Conservation (phyloP, 1,140 invertebrate genomes). For the Anastatus disparis region DNA sequence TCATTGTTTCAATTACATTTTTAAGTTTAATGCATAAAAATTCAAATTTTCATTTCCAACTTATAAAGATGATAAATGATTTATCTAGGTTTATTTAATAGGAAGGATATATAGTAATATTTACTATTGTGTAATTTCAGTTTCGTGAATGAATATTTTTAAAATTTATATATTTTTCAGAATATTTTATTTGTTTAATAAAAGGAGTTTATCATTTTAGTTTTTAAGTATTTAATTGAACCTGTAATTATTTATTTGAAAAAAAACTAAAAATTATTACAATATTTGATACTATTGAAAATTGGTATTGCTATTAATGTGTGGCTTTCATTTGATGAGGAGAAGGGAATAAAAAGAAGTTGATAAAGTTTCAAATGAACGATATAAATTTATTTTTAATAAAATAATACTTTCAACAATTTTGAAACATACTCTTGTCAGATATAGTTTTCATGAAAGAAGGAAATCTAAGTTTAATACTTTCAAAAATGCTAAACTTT, state of each 20-base stretch:
- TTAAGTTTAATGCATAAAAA: conserved; percentile 6
- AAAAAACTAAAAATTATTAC: no score
- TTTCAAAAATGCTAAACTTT: not conserved
- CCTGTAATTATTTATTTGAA: no score
- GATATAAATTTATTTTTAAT: conserved; percentile 32
- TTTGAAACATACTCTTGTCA: conserved; percentile 21
- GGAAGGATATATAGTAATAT: conserved; percentile 19
- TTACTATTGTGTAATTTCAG: conserved; percentile 25
- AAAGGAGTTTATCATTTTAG: conserved; percentile 24
- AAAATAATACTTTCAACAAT: conserved; percentile 36
- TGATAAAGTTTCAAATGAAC: conserved; percentile 17
- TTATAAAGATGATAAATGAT: no score
- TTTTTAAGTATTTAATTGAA: conserved; percentile 13
- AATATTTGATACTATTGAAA: no score
- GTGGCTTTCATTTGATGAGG: no score
- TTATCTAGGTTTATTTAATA: no score
- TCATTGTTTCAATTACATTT: conserved; percentile 18
- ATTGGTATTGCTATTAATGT: no score
- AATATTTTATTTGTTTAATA: conserved; percentile 29
- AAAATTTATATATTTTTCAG: conserved; percentile 32
- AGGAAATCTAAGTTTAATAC: conserved; percentile 9
- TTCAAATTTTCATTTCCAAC: conserved; percentile 10
- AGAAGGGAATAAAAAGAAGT: no score
- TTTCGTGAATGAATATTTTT: conserved; percentile 27
- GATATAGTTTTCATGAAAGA: conserved; percentile 10